Evolutionary conservation across 2,888 invertebrate species (phyloP).

Genomic region (Limnephilus lunatus): DNA sequence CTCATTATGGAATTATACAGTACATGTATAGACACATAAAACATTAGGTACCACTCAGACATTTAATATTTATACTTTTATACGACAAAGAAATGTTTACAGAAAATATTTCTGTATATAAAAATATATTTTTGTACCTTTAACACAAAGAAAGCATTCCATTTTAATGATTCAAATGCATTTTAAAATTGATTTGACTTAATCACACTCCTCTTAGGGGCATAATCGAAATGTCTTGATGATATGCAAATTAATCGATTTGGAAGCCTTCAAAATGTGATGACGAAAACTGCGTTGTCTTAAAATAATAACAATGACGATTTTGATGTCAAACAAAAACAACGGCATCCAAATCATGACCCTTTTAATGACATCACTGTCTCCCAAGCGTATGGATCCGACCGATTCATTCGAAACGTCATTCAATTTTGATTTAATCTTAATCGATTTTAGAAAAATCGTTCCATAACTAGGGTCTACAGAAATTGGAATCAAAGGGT

Average conservation of each 20-base stretch:
- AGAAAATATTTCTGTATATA: not conserved
- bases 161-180: not conserved
- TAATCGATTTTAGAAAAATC: not conserved
- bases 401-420: not conserved
- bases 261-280: not conserved
- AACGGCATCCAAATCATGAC: not conserved
- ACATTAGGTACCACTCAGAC: not conserved
- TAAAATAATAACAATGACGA: not conserved
- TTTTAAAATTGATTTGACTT: not conserved
- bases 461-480: not conserved
- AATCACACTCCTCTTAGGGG: not conserved
- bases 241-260: not conserved
- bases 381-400: not conserved
- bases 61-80: not conserved
- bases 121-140: not conserved
- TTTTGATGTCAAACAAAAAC: not conserved
- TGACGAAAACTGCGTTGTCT: not conserved
- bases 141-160: not conserved
- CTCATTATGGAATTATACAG: too few species aligned
- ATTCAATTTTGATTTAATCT: not conserved
- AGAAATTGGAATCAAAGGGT: not conserved
- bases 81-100: not conserved
- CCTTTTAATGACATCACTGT: not conserved
- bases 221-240: not conserved
- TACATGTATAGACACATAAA: not conserved